Evolutionary conservation across 2,888 invertebrate genomes (phyloP).

Genomic region (Cephus runcator): DNA sequence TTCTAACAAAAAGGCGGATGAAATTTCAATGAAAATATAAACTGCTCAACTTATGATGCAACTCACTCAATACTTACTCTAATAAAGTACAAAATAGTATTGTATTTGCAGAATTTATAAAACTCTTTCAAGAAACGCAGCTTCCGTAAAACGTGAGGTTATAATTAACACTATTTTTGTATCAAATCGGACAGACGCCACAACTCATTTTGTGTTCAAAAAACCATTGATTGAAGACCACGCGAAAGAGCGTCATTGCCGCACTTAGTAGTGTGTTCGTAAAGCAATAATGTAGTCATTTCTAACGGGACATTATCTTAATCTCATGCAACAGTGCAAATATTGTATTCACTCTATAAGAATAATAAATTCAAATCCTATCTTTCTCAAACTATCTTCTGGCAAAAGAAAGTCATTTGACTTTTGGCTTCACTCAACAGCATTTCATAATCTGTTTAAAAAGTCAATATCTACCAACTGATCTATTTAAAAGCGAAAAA

Average conservation of each 20-base stretch:
- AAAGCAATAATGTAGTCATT: background rate
- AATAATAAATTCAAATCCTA: background rate
- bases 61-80: background rate
- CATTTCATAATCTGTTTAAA: background rate
- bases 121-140: background rate
- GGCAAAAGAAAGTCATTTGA: background rate
- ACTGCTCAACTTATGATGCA: background rate
- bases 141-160: conserved; percentile 33
- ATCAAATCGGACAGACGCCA: conserved; percentile 42
- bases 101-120: background rate
- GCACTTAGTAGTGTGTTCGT: background rate
- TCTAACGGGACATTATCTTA: background rate
- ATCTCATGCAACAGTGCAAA: background rate
- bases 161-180: conserved; percentile 46
- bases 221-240: conserved; percentile 35
- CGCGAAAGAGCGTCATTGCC: conserved; percentile 34
- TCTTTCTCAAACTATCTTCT: background rate
- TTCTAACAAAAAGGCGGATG: background rate
- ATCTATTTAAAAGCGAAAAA: background rate
- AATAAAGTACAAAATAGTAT: background rate
- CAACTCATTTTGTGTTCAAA: conserved; percentile 36
- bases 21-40: background rate
- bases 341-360: background rate
- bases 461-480: background rate
- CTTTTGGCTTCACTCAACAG: background rate